These are phyloP conservation scores for Centroberyx gerrardi DNA, from an alignment of 2,797 vertebrate genomes.

Conservation along the genomic window DNA sequence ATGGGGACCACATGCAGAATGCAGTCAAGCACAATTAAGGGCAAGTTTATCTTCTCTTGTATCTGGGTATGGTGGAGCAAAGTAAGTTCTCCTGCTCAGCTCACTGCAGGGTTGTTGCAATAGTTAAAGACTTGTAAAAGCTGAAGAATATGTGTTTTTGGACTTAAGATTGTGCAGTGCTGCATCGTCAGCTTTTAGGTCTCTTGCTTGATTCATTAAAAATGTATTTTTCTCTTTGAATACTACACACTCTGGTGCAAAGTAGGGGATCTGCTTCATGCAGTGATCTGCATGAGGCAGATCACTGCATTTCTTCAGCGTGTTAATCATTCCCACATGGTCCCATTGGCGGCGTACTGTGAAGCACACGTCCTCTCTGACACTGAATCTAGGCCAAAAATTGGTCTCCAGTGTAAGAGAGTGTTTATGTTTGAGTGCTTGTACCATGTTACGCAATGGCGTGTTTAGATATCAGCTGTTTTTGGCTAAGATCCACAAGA, in stretches of 20 bases:
- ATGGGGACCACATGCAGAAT: conserved; percentile 54
- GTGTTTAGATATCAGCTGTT: conserved; percentile 19
- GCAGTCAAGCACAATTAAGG: conserved; percentile 38
- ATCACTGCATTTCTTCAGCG: background rate
- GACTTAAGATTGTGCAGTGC: background rate
- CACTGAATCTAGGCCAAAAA: conserved; percentile 13
- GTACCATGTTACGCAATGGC: conserved; percentile 7
- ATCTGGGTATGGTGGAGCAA: background rate
- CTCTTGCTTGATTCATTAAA: background rate
- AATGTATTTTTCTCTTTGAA: conserved; percentile 1
- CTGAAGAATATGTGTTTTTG: background rate
- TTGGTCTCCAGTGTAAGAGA: conserved; percentile 9
- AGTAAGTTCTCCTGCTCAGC: background rate
- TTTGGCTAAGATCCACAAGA: conserved; percentile 2
- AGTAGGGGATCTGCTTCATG: background rate
- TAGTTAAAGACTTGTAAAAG: background rate
- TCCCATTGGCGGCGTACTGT: background rate
- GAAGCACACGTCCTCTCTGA: background rate
- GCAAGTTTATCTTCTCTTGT: conserved; percentile 21
- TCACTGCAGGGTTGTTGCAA: conserved; percentile 1
- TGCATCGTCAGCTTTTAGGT: background rate
- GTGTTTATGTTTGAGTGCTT: conserved; percentile 21
- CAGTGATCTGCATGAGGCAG: background rate
- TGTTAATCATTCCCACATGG: conserved; percentile 21
- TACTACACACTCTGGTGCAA: background rate